Evolutionary conservation across 37 sponge, comb jelly and placozoan species (phyloP), one percentile per base, ranked within the genome.

Genomic region (Dysidea cf. avara): DNA sequence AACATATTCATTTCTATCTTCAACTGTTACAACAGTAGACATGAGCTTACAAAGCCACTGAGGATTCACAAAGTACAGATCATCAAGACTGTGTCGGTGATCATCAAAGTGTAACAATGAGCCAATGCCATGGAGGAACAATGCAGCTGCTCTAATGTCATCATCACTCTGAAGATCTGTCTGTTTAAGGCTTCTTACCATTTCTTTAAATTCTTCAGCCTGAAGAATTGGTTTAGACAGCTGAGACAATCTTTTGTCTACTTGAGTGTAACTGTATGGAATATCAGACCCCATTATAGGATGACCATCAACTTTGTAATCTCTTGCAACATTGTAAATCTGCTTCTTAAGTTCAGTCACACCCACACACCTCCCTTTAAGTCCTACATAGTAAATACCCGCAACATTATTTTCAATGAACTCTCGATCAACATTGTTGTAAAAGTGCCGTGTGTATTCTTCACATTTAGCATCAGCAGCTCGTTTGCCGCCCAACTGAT

Each of bases 221-320:
- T 43, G 78, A 75, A 91, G 85, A 66, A 95, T 84, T 2, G 92
- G 96, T 22, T 74, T 72, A 13, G 88, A 83, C 34, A 77, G 56
- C 32, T 91, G 81, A 2, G 87, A 61, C 33, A 95, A 56, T n/a
- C 75, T 77, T 56, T 75, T 81, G 39, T 91, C 86, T 12, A 95
- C 83, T 37, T 78, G 62, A 50, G 81, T 72, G 67, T 95, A 95
- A 73, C 92, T 91, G 58, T 85, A 85, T 26, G 96, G 96, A 31
- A 95, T 85, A 47, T 72, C 70, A 51, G 71, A 85, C 0, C 96
- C 96, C 89, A 95, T 91, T 28, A 86, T 65, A 6, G 0, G 46
- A 43, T 9, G 9, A 43, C 46, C 46, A 12, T 43, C 46, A 43
- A 12, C 46, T 43, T 5, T 70, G 75, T 82, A 82, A 28, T 68